Conservation (phyloP, 2,888 invertebrate genomes). For the Anarsia innoxiella region DNA sequence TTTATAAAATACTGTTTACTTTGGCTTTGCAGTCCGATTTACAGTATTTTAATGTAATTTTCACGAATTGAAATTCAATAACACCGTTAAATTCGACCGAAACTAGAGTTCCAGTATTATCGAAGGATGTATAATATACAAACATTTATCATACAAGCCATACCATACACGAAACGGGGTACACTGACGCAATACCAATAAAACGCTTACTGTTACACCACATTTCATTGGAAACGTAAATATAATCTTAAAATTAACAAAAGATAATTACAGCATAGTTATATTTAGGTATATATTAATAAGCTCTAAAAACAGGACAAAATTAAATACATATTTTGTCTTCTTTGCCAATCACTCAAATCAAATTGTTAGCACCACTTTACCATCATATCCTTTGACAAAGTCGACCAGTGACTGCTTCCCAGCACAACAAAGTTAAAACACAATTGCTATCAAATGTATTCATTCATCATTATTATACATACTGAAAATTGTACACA, state of each 20-base stretch:
- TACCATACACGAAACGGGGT: constrained; percentile 37
- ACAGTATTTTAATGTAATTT: constrained; percentile 67
- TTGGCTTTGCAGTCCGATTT: constrained; percentile 73
- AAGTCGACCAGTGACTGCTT: constrained; percentile 47
- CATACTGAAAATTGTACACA: neutral
- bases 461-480: constrained; percentile 13
- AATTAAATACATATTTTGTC: constrained; percentile 63
- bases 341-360: constrained; percentile 54
- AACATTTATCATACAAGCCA: constrained; percentile 45
- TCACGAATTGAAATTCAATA: constrained; percentile 61
- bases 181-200: constrained; percentile 30
- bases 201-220: constrained; percentile 33
- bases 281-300: constrained; percentile 66
- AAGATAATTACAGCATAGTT: constrained; percentile 69
- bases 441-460: constrained; percentile 12
- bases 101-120: constrained; percentile 54
- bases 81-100: constrained; percentile 62
- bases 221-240: constrained; percentile 38
- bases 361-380: constrained; percentile 67
- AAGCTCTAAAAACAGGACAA: constrained; percentile 73
- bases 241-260: constrained; percentile 64
- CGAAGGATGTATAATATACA: constrained; percentile 56
- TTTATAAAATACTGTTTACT: constrained; percentile 74
- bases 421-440: constrained; percentile 23
- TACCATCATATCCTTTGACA: constrained; percentile 39